phyloP scores from a whole-genome alignment of 2,113 vertebrate species.

The Actenoides hombroni region DNA sequence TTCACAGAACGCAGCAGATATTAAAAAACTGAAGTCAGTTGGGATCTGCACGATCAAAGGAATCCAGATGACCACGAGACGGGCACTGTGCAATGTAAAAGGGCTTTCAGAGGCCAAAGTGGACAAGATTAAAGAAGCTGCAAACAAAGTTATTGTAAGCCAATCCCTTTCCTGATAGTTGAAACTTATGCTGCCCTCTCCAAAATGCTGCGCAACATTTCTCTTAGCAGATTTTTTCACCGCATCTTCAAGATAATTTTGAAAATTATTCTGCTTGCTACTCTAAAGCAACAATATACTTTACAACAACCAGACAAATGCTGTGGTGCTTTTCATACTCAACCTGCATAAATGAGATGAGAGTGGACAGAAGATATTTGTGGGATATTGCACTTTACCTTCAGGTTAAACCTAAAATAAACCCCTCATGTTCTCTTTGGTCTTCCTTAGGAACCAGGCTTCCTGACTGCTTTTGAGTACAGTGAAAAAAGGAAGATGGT shows the following conservation, averaged over 20 bases:
- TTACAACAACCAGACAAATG: neutral
- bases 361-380: neutral
- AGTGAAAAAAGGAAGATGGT: slow-evolving; percentile 92
- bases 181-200: neutral
- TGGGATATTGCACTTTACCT: neutral
- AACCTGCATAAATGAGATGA: neutral
- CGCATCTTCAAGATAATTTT: neutral
- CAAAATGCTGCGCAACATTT: neutral
- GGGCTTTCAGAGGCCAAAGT: slow-evolving; percentile 97
- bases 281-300: neutral
- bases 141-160: slow-evolving; percentile 93
- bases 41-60: slow-evolving; percentile 97
- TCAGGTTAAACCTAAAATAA: neutral
- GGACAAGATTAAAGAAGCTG: slow-evolving; percentile 98
- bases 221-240: neutral
- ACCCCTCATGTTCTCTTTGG: neutral
- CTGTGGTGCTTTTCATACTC: neutral
- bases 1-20: slow-evolving; percentile 92
- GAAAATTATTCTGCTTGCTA: neutral
- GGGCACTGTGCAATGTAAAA: slow-evolving; percentile 91
- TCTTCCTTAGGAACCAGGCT: slow-evolving; percentile 85
- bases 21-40: slow-evolving; percentile 94
- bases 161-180: neutral
- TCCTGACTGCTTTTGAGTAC: slow-evolving; percentile 94
- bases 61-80: slow-evolving; percentile 96